Evolutionary conservation across 2,113 vertebrate species (phyloP), one percentile per base, ranked within the genome.

Genomic region (Blennius ocellaris): DNA sequence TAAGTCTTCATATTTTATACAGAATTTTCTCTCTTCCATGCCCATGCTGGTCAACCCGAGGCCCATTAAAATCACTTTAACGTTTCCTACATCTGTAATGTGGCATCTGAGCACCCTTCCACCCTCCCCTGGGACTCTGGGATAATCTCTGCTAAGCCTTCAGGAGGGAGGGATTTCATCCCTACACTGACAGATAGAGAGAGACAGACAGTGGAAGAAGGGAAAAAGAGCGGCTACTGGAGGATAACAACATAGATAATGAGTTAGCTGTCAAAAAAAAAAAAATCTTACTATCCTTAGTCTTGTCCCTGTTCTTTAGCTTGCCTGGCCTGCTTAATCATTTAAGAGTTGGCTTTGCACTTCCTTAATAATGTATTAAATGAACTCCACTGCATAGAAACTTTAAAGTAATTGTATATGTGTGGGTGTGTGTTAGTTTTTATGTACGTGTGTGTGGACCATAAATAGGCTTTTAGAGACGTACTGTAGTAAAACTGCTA

Each of bases 21-120:
- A 47, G 69, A 30, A 6, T 61, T 71, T 41, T 58, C 57, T 68
- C 41, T 15, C 48, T 69, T 65, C 37, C 16, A 14, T 52, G 47
- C 45, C 52, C 47, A 75, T 69, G 55, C 63, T 60, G 50, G 67
- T 82, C 81, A 77, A 83, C 84, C 80, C 76, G 67, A 76, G 83
- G 73, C 79, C 79, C 85, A 87, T 89, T 90, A 90, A 85, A 89
- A 89, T 91, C 73, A 88, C 84, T 92, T 88, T 88, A 89, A 89
- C 85, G 60, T 89, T 76, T 75, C 77, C 73, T 90, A 82, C 88
- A 89, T 89, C 84, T 92, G 87, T 90, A 88, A 86, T 86, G 83
- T 88, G 86, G 87, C 72, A 85, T 90, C 83, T 83, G 71, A 76
- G 85, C 78, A 82, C 71, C 86, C 65, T 56, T 73, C 77, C 80